A percentile compares a stretch with the other conserved stretches of the same genome.
phyloP scores from a whole-genome alignment of 2,113 vertebrate species.

The Aix galericulata region DNA sequence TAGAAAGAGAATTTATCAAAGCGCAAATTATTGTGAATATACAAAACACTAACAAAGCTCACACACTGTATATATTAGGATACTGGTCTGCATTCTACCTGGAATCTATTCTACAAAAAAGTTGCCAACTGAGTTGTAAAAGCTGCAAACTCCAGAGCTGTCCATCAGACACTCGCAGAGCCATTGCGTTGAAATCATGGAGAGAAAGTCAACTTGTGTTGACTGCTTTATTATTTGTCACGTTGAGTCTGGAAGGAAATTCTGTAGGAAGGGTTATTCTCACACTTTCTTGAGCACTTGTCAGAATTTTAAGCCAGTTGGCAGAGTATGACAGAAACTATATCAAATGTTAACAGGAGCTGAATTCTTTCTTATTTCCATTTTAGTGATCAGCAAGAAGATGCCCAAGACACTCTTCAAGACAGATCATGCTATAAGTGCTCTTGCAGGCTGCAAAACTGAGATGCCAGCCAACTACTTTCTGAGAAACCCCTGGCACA shows the following conservation, averaged over 20 bases:
- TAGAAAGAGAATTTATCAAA: background rate
- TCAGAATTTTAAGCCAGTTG: background rate
- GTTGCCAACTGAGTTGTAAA: background rate
- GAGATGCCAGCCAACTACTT: background rate
- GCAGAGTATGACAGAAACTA: background rate
- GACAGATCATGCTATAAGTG: background rate
- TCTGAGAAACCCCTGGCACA: background rate
- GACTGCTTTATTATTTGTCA: background rate
- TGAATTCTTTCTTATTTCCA: background rate
- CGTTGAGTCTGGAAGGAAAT: background rate
- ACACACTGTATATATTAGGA: background rate
- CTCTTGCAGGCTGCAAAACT: background rate
- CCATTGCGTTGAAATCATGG: background rate
- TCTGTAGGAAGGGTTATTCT: background rate
- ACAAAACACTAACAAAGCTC: background rate
- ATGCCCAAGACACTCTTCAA: background rate
- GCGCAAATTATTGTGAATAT: background rate
- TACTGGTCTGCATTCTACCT: background rate
- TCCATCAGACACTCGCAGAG: background rate
- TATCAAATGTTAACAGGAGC: background rate
- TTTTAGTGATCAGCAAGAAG: background rate
- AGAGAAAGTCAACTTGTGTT: background rate
- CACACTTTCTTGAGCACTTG: background rate
- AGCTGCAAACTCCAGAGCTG: background rate
- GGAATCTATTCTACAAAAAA: background rate